Base-by-base conservation (phyloP, 2,888 invertebrate species). In the Himalopsyche anomala region DNA sequence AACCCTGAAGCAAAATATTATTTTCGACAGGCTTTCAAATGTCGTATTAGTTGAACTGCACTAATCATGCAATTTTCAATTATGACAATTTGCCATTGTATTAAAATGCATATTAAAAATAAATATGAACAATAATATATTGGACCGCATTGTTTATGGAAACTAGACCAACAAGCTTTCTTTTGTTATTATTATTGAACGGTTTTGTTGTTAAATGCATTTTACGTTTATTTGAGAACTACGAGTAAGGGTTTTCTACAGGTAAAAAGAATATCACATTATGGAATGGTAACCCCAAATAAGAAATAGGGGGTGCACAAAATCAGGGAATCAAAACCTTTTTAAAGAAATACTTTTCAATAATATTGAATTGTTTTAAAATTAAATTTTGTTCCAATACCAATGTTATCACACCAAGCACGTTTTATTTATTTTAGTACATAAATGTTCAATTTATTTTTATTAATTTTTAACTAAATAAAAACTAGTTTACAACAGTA, bases 271-370 rank as follows among this genome's bases (percentile, higher is more conserved):
- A 74, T 74, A 74, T 74, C 74, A 38, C 38, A 36, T 36, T 74
- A 36, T 74, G 36, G 74, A 38, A 74, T 74, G 36, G 74, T 38
- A 74, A 15, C 74, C 74, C 74, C 74, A 38, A 74, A 74, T 74
- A 74, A 74, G 74, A 74, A 74, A 74, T 38, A 38, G 74, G 74
- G 74, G 74, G 36, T 74, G 74, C 74, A 74, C 28, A 28, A 74
- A 28, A 11, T 38, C 74, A 74, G 74, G 5, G 4, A 36, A 12
- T 12, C 36, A 38, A 12, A 74, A 74, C 74, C 74, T 38, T 74
- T 74, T 62, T 28, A 28, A 28, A 28, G 28, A 28, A 28, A 28
- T 6, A 40, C 40, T 40, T 56, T 56, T 5, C 56, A 19, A 19
- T 56, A 17, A n/a, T 2, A n/a, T 45, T 45, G 0, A 45, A 9